Percentiles rank a stretch among this genome's conserved stretches.
Conservation (phyloP, 1,140 invertebrate genomes). For the Harpegnathos saltator region DNA sequence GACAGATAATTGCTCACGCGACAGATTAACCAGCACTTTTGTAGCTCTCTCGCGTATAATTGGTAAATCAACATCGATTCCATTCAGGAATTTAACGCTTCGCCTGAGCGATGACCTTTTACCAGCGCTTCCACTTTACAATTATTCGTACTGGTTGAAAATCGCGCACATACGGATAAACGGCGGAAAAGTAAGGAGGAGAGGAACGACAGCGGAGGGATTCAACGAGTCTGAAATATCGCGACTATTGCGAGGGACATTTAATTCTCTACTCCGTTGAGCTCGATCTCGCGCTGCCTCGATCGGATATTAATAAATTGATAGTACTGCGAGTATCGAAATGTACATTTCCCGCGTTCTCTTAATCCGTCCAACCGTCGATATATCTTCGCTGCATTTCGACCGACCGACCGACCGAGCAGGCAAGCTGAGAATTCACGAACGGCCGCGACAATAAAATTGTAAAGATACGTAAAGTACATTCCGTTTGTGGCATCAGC, state of each 20-base stretch:
- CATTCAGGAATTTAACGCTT: too few species aligned
- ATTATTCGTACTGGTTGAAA: background rate
- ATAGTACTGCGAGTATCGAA: conserved; percentile 8
- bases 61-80: too few species aligned
- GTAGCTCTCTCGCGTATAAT: too few species aligned
- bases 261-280: conserved; percentile 31
- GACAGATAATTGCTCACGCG: too few species aligned
- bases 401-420: background rate
- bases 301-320: conserved; percentile 46
- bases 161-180: background rate
- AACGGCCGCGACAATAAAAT: background rate
- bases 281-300: background rate
- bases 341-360: background rate
- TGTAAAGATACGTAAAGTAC: conserved; percentile 9
- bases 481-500: conserved; percentile 4
- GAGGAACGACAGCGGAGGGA: background rate
- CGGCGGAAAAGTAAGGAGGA: background rate
- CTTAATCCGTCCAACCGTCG: conserved; percentile 8
- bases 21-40: too few species aligned
- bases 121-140: too few species aligned
- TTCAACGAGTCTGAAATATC: conserved; percentile 26
- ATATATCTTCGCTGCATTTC: conserved; percentile 25
- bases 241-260: background rate
- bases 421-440: conserved; percentile 20
- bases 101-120: too few species aligned